A percentile compares a stretch with the other conserved stretches of the same genome.
phyloP scores from a whole-genome alignment of 2,797 vertebrate species.

The Mico argentatus region DNA sequence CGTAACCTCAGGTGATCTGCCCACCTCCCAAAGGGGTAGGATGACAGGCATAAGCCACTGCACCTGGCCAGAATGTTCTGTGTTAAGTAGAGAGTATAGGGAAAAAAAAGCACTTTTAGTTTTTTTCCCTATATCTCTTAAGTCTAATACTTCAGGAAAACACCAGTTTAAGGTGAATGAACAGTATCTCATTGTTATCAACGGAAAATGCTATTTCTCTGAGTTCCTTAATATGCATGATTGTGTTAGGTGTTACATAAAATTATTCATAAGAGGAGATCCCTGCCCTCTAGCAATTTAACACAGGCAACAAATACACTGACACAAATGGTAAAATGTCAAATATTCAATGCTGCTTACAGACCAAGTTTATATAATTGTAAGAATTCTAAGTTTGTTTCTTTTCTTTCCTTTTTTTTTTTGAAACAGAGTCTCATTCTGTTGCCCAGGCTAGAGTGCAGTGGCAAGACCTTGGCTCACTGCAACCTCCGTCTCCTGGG shows the following conservation, averaged over 20 bases:
- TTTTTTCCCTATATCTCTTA: not conserved
- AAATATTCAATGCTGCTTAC: not conserved
- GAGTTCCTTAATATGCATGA: not conserved
- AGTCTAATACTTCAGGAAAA: not conserved
- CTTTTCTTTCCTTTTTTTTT: too few species aligned
- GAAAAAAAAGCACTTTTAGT: not conserved
- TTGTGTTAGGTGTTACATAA: not conserved
- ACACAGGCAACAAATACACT: not conserved
- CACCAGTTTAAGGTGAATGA: not conserved
- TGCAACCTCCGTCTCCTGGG: too few species aligned
- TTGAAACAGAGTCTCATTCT: too few species aligned
- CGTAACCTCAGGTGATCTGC: too few species aligned
- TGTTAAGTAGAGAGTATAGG: not conserved
- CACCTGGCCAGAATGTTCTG: not conserved
- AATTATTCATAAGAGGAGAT: constrained; percentile 1
- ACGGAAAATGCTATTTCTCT: not conserved
- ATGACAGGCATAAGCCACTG: too few species aligned
- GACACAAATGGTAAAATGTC: not conserved
- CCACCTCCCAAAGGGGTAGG: too few species aligned
- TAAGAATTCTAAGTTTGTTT: not conserved
- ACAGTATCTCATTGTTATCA: constrained; percentile 8
- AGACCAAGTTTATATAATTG: not conserved
- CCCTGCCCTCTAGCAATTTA: not conserved
- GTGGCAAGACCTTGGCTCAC: too few species aligned
- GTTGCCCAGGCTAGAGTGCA: too few species aligned